phyloP scores from a whole-genome alignment of 2,888 invertebrate species.

The Scaptomyza flava region DNA sequence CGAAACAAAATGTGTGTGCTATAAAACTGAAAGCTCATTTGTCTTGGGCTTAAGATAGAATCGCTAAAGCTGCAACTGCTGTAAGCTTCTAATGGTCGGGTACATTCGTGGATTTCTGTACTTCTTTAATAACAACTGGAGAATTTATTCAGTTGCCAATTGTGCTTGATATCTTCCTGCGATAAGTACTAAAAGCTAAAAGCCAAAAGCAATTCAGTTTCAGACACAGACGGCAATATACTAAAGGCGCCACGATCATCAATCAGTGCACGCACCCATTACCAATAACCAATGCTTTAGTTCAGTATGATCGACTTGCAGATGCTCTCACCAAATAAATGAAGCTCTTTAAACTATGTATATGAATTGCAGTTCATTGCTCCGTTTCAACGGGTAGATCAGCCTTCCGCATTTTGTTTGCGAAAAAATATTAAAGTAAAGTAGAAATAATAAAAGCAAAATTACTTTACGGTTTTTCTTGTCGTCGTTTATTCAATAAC shows the following conservation, averaged over 20 bases:
- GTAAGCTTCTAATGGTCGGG: conserved; percentile 40
- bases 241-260: conserved; percentile 59
- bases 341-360: too few species aligned
- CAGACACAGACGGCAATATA: conserved; percentile 36
- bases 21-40: conserved; percentile 61
- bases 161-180: conserved; percentile 6
- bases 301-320: background rate
- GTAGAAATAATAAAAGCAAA: conserved; percentile 39
- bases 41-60: conserved; percentile 56
- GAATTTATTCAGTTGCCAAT: too few species aligned
- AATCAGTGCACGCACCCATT: conserved; percentile 58
- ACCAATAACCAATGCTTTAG: conserved; percentile 1
- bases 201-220: conserved; percentile 55
- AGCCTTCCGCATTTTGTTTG: conserved; percentile 44
- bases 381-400: conserved; percentile 1
- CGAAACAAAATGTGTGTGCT: conserved; percentile 5
- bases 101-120: conserved; percentile 22
- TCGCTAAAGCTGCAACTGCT: conserved; percentile 19
- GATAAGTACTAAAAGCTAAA: conserved; percentile 52
- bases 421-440: conserved; percentile 60
- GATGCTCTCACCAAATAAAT: conserved; percentile 21
- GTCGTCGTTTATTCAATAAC: conserved; percentile 70
- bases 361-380: conserved; percentile 25
- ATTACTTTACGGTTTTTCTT: conserved; percentile 59
- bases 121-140: background rate